Evolutionary conservation across 2,113 vertebrate genomes (phyloP).

Genomic region (Cygnus buccinator): DNA sequence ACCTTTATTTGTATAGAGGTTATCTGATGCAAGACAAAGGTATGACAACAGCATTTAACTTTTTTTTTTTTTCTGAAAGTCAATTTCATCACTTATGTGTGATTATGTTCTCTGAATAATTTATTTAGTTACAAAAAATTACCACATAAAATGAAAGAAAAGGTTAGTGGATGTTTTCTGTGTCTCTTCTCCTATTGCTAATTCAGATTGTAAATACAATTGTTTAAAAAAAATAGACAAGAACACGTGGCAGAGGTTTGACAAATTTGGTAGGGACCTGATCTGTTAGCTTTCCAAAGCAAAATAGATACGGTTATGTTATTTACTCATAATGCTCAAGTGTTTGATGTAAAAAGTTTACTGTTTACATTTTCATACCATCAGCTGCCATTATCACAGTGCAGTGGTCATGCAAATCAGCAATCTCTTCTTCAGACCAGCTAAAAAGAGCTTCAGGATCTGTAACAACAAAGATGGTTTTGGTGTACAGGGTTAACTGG

Average conservation of each 20-base stretch:
- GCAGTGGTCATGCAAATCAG: constrained; percentile 82
- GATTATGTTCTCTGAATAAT: background rate
- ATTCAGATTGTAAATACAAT: background rate
- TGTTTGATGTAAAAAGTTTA: background rate
- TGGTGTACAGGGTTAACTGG: background rate
- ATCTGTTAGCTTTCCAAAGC: background rate
- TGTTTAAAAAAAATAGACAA: background rate
- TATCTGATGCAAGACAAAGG: background rate
- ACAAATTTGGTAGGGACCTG: background rate
- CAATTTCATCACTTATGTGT: background rate
- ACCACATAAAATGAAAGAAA: background rate
- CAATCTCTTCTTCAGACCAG: constrained; percentile 90
- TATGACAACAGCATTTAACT: background rate
- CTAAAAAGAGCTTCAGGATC: constrained; percentile 80
- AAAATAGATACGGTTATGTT: background rate
- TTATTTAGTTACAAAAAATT: background rate
- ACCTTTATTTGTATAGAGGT: background rate
- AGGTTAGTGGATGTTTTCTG: background rate
- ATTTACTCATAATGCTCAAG: background rate
- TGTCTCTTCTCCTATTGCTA: background rate
- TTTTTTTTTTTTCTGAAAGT: background rate
- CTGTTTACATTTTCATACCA: constrained; percentile 70
- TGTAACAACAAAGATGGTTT: constrained; percentile 49
- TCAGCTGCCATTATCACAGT: constrained; percentile 90
- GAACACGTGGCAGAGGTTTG: background rate